Evolutionary conservation across 2,113 vertebrate species (phyloP), one percentile per base, ranked within the genome.

Genomic region (Procavia capensis): DNA sequence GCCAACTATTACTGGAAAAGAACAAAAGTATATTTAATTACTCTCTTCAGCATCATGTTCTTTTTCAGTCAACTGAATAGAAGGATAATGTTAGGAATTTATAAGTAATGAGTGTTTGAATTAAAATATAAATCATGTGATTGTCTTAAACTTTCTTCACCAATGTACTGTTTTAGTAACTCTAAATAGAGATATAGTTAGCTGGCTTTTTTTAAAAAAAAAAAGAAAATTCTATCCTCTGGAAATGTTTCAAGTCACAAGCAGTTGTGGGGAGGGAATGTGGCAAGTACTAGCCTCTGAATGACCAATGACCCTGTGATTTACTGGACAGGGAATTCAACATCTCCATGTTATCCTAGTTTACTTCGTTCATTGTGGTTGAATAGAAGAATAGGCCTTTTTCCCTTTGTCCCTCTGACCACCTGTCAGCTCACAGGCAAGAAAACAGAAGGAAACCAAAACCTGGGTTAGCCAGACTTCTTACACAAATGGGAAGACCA

Each of bases 61-160:
- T 91, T 75, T 85, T 91, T 61, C 22, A 87, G 54, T 66, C n/a
- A 29, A 86, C 13, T 79, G 41, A 79, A 54, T 59, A 61, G 31
- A 90, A 72, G 86, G 20, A 83, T 10, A 87, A 84, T 24, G 17
- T 84, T 61, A 93, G 50, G 3, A 5, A 94, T 45, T 88, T 82
- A 68, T 63, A 59, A 80, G 90, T 20, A 78, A 24, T 14, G 34
- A 76, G 39, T 59, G 34, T 20, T 78, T 93, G 0, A 1, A 36
- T 93, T 83, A 75, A 93, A 88, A 70, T 85, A 61, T 29, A 72
- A 70, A 78, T 90, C 59, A 84, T 47, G 57, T 41, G 31, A 31
- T n/a, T 85, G 2, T 43, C 36, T 91, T 59, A 95, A 85, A 36
- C 19, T 87, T 85, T 89, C n/a, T 86, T 70, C 1, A 68, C 27